These are phyloP conservation scores for Terrapene triunguis DNA, from an alignment of 2,113 vertebrate species.

Conservation along the genomic window DNA sequence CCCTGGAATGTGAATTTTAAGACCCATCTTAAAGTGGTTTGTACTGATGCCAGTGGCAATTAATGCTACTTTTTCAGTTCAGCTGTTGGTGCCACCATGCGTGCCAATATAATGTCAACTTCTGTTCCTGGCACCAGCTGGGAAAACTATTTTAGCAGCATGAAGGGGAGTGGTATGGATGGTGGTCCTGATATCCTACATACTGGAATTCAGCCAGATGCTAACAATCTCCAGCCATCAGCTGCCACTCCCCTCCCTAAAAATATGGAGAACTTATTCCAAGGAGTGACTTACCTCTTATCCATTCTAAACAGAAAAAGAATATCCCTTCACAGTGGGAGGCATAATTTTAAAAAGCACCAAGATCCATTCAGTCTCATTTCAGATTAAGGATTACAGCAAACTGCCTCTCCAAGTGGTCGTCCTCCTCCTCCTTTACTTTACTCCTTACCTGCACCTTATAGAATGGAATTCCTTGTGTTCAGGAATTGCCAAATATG, in stretches of 20 bases:
- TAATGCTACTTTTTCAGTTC: conserved; percentile 39
- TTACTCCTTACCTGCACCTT: neutral
- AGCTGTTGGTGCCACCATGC: conserved; percentile 45
- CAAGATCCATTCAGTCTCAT: conserved; percentile 21
- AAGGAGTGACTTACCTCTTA: neutral
- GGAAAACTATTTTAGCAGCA: conserved; percentile 60
- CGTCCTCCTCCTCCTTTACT: conserved; percentile 10
- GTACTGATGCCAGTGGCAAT: conserved; percentile 14
- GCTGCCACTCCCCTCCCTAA: conserved; percentile 61
- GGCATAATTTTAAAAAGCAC: neutral
- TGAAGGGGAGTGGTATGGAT: conserved; percentile 48
- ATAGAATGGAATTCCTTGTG: neutral
- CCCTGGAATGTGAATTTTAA: neutral
- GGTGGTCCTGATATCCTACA: conserved; percentile 35
- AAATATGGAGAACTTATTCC: conserved; percentile 48
- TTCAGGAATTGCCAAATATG: neutral
- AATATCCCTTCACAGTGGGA: neutral
- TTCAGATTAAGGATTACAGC: conserved; percentile 25
- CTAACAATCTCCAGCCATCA: conserved; percentile 39
- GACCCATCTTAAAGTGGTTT: neutral
- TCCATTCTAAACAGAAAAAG: conserved; percentile 24
- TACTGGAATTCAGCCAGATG: conserved; percentile 62
- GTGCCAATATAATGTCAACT: conserved; percentile 46
- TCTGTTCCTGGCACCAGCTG: conserved; percentile 60
- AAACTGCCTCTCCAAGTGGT: conserved; percentile 1